Base-by-base conservation (phyloP, 2,113 vertebrate genomes). In the Gnathonemus echidnorhynchus region DNA sequence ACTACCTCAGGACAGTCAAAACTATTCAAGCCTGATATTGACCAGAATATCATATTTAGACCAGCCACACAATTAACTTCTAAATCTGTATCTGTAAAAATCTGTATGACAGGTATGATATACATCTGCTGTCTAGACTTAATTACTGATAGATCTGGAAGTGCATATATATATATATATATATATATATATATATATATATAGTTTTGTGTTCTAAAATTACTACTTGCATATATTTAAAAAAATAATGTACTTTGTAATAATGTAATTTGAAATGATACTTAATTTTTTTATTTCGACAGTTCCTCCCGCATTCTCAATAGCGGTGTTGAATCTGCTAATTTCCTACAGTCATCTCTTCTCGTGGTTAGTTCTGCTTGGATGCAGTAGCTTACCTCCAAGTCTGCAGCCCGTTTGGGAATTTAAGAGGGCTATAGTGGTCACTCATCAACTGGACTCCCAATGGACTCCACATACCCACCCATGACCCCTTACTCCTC, bases 401-500 rank as follows among this genome's bases (percentile, higher is more conserved):
- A 66, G 83, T 66, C 91, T 48, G 89, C 92, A 91, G 90, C 92
- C 90, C 91, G 93, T 92, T 90, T 92, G 95, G 87, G 87, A 93
- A 93, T 92, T 93, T 90, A 70, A 24, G 50, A 93, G 53, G 94
- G 92, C 91, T 92, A 92, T 91, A 92, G 92, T 95, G 96, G 96
- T 97, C 96, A 97, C 93, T 94, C 93, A 91, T 94, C 93, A 91
- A 90, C 19, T 95, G 91, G 93, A 91, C 91, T 52, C 83, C 95
- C 95, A 92, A 86, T 92, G 94, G 95, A 93, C 95, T 93, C 31
- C 94, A 90, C 92, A 92, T 92, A 93, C 94, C 95, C 94, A 94
- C 91, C 94, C 94, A 93, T 92, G 86, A 94, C 94, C 95, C 96
- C 96, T 94, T 93, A 96, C 95, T 95, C 95, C 96, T 80, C 70